These are phyloP conservation scores for Phaetusa simplex DNA, from an alignment of 2,113 vertebrate genomes.

Conservation along the genomic window DNA sequence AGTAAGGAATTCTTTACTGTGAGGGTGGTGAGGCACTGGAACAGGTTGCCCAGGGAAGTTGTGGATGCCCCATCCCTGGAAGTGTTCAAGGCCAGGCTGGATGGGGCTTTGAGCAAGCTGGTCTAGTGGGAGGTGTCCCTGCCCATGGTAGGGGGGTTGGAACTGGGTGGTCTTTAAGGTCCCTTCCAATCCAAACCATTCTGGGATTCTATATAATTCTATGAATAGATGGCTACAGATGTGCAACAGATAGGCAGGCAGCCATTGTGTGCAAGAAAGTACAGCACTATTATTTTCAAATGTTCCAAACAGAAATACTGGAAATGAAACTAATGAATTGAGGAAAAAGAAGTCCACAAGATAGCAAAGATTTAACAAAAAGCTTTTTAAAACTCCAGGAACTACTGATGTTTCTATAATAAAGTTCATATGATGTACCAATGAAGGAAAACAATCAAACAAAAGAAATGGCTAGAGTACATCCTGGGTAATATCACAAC, in stretches of 20 bases:
- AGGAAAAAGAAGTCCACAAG: not conserved
- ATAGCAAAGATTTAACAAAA: not conserved
- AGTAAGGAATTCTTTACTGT: not conserved
- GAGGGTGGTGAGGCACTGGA: not conserved
- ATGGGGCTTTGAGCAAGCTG: not conserved
- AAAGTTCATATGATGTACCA: not conserved
- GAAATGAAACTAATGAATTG: not conserved
- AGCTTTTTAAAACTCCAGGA: not conserved
- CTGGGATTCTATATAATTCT: not conserved
- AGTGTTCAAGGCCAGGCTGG: not conserved
- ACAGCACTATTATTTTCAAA: not conserved
- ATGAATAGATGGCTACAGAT: not conserved
- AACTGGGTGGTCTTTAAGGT: not conserved
- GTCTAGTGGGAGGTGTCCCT: not conserved
- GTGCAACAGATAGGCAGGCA: not conserved
- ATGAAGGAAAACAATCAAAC: not conserved
- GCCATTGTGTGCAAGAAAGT: not conserved
- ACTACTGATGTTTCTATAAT: not conserved
- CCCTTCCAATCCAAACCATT: not conserved
- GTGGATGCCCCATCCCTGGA: not conserved
- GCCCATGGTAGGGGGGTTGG: not conserved
- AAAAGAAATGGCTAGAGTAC: not conserved
- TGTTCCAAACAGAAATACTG: not conserved
- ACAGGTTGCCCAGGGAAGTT: not conserved
- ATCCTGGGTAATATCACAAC: not conserved